Evolutionary conservation across 2,113 vertebrate species (phyloP).

Genomic region (Labeo catla): DNA sequence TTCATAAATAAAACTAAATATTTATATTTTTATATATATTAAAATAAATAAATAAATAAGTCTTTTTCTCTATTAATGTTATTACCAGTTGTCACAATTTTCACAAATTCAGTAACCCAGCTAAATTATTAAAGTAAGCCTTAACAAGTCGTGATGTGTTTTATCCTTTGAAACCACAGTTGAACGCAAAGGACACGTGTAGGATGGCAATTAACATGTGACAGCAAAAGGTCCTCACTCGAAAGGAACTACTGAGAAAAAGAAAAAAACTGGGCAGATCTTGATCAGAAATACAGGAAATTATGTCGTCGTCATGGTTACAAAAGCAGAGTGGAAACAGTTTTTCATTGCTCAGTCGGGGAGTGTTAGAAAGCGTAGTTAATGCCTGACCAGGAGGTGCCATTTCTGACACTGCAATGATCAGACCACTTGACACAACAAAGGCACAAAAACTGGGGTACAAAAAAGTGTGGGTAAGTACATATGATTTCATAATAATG

Average conservation of each 20-base stretch:
- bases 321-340: slow-evolving; percentile 55
- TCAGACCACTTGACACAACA: slow-evolving; percentile 38
- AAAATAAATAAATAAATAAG: background rate
- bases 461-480: slow-evolving; percentile 51
- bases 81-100: background rate
- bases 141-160: background rate
- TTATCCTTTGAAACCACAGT: background rate
- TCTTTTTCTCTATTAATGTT: background rate
- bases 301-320: slow-evolving; percentile 72
- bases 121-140: background rate
- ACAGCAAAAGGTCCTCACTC: background rate
- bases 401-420: slow-evolving; percentile 48
- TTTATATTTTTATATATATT: too few relatives aligned
- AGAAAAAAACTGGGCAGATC: slow-evolving; percentile 37
- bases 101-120: background rate
- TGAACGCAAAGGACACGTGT: slow-evolving; percentile 7
- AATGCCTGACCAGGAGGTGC: slow-evolving; percentile 34
- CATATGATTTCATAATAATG: background rate
- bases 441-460: slow-evolving; percentile 18
- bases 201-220: slow-evolving; percentile 1
- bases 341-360: slow-evolving; percentile 49
- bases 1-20: background rate
- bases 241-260: slow-evolving; percentile 24
- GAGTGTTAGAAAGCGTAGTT: slow-evolving; percentile 49
- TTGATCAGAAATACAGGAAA: slow-evolving; percentile 70